phyloP scores from a whole-genome alignment of 2,113 vertebrate species.

The Prolemur simus region DNA sequence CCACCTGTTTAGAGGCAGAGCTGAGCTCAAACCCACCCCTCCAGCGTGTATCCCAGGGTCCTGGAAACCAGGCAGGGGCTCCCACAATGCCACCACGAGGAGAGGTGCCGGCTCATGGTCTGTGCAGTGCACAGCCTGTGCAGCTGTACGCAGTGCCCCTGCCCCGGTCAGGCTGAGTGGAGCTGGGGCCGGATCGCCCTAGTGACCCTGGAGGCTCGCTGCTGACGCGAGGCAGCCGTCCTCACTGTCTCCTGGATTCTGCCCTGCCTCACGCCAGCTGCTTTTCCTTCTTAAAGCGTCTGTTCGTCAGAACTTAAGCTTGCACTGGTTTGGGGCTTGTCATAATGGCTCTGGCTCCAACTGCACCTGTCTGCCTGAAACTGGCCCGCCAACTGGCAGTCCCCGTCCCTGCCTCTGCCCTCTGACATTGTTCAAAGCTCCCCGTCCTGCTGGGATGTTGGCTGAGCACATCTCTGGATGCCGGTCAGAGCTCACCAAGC shows the following conservation, averaged over 20 bases:
- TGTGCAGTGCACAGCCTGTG: neutral
- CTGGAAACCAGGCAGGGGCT: neutral
- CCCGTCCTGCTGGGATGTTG: neutral
- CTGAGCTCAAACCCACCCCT: neutral
- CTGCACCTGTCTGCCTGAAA: neutral
- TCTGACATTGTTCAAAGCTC: neutral
- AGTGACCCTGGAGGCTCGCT: neutral
- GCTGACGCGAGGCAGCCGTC: rapidly evolving
- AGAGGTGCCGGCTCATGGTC: rapidly evolving
- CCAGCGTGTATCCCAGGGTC: no score
- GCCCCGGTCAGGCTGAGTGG: no score
- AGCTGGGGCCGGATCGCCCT: neutral
- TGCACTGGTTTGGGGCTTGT: neutral
- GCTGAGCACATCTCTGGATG: neutral
- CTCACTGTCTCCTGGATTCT: rapidly evolving
- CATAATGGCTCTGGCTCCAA: neutral
- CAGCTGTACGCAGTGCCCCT: rapidly evolving
- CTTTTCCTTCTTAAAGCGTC: neutral
- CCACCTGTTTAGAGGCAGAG: neutral
- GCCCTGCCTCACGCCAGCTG: neutral
- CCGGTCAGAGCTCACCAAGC: neutral
- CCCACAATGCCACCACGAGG: rapidly evolving
- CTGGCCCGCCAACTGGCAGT: neutral
- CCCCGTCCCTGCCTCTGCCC: no score
- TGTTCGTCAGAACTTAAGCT: neutral